Percentiles rank a stretch among this genome's conserved stretches.
Evolutionary conservation across 2,797 vertebrate genomes (phyloP).

Genomic region (Meriones psammophilus): DNA sequence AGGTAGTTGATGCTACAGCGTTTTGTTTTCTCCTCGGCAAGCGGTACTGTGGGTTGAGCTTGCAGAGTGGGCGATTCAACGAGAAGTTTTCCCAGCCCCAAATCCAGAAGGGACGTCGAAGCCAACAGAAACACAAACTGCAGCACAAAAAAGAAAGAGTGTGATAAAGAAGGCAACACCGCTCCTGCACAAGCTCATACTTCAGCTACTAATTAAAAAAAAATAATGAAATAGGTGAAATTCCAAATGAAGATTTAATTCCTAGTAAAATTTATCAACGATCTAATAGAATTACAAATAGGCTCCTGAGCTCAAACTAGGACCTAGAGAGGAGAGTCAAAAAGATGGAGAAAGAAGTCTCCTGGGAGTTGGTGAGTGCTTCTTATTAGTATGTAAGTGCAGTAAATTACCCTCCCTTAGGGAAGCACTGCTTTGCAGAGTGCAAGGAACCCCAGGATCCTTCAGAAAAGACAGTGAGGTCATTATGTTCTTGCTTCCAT

Average conservation of each 20-base stretch:
- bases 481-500: neutral
- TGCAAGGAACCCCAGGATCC: neutral
- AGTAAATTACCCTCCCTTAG: conserved; percentile 18
- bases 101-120: neutral
- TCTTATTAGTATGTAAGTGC: conserved; percentile 3
- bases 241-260: neutral
- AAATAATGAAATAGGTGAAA: neutral
- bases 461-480: conserved; percentile 48
- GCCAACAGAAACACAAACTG: too few species aligned
- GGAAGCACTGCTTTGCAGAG: neutral
- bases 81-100: neutral
- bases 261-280: neutral
- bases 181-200: neutral
- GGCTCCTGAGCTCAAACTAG: neutral
- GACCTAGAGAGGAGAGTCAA: neutral
- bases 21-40: neutral
- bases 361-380: neutral
- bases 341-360: neutral
- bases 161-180: neutral
- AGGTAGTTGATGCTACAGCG: neutral
- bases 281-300: neutral
- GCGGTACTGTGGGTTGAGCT: neutral
- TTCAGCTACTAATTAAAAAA: neutral
- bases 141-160: neutral
- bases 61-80: neutral